Evolutionary conservation across 1,140 invertebrate genomes (phyloP).

Genomic region (Leptopilina clavipes): DNA sequence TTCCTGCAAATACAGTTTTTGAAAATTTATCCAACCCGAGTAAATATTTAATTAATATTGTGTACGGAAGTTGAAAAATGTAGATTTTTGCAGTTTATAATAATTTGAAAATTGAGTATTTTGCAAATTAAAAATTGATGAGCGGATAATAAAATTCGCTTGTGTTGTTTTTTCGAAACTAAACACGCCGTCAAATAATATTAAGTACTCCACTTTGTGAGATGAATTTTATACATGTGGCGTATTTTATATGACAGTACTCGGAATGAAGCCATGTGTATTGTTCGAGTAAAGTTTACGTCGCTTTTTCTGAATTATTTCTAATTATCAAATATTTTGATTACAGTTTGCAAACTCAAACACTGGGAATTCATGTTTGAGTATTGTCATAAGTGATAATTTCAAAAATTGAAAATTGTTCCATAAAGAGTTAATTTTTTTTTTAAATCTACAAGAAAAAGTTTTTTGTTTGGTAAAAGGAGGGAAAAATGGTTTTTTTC

Average conservation of each 20-base stretch:
- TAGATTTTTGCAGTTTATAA: too few relatives aligned
- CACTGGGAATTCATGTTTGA: too few relatives aligned
- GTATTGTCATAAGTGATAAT: too few relatives aligned
- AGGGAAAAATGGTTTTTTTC: too few relatives aligned
- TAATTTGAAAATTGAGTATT: background rate
- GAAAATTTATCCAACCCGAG: too few relatives aligned
- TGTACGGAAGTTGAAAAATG: too few relatives aligned
- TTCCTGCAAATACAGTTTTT: too few relatives aligned
- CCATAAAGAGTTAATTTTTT: too few relatives aligned
- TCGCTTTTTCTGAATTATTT: background rate
- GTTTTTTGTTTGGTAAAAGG: too few relatives aligned
- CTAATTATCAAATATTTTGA: background rate
- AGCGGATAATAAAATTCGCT: background rate
- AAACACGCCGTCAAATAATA: background rate
- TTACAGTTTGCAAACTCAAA: background rate
- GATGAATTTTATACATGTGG: background rate
- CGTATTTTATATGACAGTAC: background rate
- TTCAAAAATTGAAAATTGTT: too few relatives aligned
- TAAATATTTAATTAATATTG: too few relatives aligned
- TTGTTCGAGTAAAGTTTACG: background rate
- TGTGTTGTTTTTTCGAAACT: background rate
- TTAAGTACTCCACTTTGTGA: background rate
- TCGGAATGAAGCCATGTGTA: background rate
- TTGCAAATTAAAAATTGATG: background rate
- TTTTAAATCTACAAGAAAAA: too few relatives aligned